Conservation (phyloP, 2,888 invertebrate species). For the Clivina fossor region DNA sequence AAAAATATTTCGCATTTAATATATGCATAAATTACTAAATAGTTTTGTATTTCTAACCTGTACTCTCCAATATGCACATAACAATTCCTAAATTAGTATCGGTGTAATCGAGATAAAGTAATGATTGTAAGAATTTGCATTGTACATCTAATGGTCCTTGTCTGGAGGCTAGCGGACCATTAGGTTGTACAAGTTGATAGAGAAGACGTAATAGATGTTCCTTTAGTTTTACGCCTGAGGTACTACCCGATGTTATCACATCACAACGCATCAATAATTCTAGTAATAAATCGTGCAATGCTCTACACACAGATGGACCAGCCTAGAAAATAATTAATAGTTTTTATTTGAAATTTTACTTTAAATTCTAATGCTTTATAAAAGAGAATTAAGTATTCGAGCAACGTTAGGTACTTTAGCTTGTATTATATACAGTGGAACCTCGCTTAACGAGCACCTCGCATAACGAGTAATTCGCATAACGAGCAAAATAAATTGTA, state of each 20-base stretch:
- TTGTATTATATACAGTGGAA: no score
- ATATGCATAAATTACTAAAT: neutral
- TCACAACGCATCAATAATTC: slow-evolving; percentile 69
- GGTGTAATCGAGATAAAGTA: slow-evolving; percentile 66
- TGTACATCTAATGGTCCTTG: slow-evolving; percentile 75
- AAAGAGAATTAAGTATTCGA: neutral
- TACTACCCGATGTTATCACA: slow-evolving; percentile 58
- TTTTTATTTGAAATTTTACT: slow-evolving; percentile 17
- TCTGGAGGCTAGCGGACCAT: slow-evolving; percentile 63
- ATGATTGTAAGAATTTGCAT: slow-evolving; percentile 67
- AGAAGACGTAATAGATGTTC: slow-evolving; percentile 70
- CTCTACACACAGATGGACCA: slow-evolving; percentile 74
- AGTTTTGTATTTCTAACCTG: slow-evolving; percentile 58
- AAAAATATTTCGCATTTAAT: slow-evolving; percentile 41
- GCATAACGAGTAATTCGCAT: no score
- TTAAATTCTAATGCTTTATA: slow-evolving; percentile 39
- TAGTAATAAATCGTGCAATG: slow-evolving; percentile 70
- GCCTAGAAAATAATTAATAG: slow-evolving; percentile 56
- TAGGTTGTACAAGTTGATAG: slow-evolving; percentile 69
- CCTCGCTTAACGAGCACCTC: no score
- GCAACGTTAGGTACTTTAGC: neutral
- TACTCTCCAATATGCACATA: slow-evolving; percentile 72
- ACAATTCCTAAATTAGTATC: slow-evolving; percentile 71
- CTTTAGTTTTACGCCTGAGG: slow-evolving; percentile 61
- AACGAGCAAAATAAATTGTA: no score